Conservation (phyloP, 1,140 invertebrate genomes). For the Bilobella aurantiaca region DNA sequence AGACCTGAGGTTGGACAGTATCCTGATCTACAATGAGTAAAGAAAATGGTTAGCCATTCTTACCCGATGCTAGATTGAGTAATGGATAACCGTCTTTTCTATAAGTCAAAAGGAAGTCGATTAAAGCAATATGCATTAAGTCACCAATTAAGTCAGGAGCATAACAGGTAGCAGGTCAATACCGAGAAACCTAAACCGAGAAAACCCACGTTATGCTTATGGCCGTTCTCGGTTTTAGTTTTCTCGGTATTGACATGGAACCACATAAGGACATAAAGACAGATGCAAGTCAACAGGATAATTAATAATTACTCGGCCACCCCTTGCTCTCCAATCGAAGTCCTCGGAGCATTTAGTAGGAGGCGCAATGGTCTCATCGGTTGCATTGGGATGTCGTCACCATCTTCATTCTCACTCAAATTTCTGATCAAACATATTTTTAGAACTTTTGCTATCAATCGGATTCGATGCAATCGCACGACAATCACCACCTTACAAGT, state of each 20-base stretch:
- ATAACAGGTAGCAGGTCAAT: too few species aligned
- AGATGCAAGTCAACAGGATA: background rate
- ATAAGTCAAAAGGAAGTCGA: background rate
- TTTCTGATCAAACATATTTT: background rate
- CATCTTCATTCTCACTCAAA: conserved; percentile 40
- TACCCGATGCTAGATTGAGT: background rate
- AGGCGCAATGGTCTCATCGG: conserved; percentile 61
- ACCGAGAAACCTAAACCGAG: background rate
- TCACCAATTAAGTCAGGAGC: too few species aligned
- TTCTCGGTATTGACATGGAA: too few species aligned
- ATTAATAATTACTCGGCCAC: conserved; percentile 4
- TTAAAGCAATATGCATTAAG: too few species aligned
- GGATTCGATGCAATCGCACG: too few species aligned
- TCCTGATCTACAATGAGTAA: background rate
- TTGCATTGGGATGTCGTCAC: conserved; percentile 60
- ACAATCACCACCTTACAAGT: background rate
- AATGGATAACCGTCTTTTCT: background rate
- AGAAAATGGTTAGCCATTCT: background rate
- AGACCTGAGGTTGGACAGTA: background rate
- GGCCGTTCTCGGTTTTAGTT: too few species aligned
- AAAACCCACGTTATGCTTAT: too few species aligned
- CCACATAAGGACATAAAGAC: background rate
- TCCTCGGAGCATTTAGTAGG: background rate
- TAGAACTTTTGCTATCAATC: too few species aligned
- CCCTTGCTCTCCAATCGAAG: background rate